These are phyloP conservation scores for Cheiracanthium punctorium DNA, from an alignment of 2,888 invertebrate genomes.

Conservation along the genomic window DNA sequence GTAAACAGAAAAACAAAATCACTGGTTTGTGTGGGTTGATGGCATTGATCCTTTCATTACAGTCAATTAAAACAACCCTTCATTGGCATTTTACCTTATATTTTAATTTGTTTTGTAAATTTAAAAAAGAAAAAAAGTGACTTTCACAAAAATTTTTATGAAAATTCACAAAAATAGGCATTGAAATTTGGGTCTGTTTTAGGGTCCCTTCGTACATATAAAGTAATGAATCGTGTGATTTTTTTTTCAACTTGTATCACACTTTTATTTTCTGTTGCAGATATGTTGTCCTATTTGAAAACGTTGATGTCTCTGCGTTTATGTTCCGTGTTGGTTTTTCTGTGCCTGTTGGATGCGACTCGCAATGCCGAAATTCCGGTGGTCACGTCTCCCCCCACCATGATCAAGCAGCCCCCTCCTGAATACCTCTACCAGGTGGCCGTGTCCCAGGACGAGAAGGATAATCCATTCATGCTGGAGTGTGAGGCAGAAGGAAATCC, in stretches of 20 bases:
- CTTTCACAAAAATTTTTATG: too few species aligned
- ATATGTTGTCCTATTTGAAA: background rate
- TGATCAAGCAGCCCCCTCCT: slow-evolving; percentile 93
- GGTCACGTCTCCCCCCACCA: slow-evolving; percentile 86
- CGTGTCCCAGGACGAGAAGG: slow-evolving; percentile 85
- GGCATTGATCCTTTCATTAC: too few species aligned
- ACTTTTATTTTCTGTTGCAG: background rate
- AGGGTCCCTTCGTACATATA: too few species aligned
- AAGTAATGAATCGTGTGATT: background rate
- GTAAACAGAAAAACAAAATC: too few species aligned
- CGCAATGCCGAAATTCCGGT: slow-evolving; percentile 40
- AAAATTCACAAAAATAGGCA: too few species aligned
- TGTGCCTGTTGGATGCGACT: background rate
- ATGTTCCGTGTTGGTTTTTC: background rate
- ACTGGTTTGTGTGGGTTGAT: too few species aligned
- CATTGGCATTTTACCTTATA: too few species aligned
- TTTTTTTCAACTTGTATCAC: background rate
- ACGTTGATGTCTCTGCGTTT: background rate
- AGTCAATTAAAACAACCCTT: too few species aligned
- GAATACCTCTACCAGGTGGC: slow-evolving; percentile 94
- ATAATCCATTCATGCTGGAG: slow-evolving; percentile 95
- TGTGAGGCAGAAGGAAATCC: slow-evolving; percentile 98
- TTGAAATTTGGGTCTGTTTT: too few species aligned
- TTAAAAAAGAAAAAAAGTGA: too few species aligned
- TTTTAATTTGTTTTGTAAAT: too few species aligned